Evolutionary conservation across 1,140 invertebrate genomes (phyloP).

Genomic region (Aphaenogaster floridana): DNA sequence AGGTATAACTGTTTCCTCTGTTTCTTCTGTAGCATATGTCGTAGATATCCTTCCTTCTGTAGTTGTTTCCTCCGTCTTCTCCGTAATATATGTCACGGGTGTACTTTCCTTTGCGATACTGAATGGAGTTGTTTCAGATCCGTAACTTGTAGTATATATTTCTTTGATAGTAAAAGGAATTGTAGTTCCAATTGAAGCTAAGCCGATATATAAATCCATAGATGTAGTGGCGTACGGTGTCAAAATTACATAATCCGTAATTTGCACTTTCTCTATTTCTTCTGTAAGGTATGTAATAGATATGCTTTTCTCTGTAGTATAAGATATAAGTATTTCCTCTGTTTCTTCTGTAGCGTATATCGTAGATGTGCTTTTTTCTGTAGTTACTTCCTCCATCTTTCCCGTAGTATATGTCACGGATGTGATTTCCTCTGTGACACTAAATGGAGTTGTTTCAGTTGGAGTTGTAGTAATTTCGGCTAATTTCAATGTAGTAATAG

Average conservation of each 20-base stretch:
- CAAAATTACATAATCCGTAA: background rate
- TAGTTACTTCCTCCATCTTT: background rate
- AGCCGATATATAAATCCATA: background rate
- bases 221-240: background rate
- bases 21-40: background rate
- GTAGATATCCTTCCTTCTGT: background rate
- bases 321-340: background rate
- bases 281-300: background rate
- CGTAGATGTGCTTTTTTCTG: background rate
- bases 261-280: background rate
- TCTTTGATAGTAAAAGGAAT: constrained; percentile 19
- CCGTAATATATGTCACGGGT: background rate
- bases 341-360: background rate
- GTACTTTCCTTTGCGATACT: background rate
- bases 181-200: background rate
- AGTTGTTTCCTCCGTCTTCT: background rate
- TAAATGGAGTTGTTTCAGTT: background rate
- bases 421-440: background rate
- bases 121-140: background rate
- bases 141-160: background rate
- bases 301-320: background rate
- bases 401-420: background rate
- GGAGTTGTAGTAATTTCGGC: background rate
- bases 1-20: background rate
- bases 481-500: constrained; percentile 1